Conservation (phyloP, 2,888 invertebrate species). For the Papilio demoleus region DNA sequence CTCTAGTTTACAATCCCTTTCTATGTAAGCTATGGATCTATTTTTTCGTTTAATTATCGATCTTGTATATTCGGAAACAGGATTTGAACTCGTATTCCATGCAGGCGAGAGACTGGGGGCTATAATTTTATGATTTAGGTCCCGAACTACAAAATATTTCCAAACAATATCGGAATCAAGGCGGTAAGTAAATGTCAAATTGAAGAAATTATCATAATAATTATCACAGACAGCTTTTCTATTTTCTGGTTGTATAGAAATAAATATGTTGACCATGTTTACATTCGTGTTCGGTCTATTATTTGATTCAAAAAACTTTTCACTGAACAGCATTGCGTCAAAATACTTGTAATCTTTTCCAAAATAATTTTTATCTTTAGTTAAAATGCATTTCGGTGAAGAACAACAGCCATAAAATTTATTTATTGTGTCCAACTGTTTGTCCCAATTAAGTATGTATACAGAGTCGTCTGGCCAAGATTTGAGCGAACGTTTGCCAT, state of each 20-base stretch:
- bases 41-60: slow-evolving; percentile 54
- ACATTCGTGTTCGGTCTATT: slow-evolving; percentile 49
- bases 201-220: slow-evolving; percentile 61
- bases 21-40: slow-evolving; percentile 64
- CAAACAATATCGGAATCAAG: slow-evolving; percentile 64
- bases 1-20: slow-evolving; percentile 56
- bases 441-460: slow-evolving; percentile 34
- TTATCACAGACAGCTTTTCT: slow-evolving; percentile 58
- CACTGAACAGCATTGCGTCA: slow-evolving; percentile 58
- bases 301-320: slow-evolving; percentile 45
- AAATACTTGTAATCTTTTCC: slow-evolving; percentile 50
- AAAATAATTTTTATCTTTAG: slow-evolving; percentile 51
- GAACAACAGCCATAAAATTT: slow-evolving; percentile 48
- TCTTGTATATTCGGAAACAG: slow-evolving; percentile 49
- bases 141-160: slow-evolving; percentile 59
- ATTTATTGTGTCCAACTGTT: slow-evolving; percentile 39
- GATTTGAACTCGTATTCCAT: slow-evolving; percentile 49
- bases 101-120: slow-evolving; percentile 54
- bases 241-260: slow-evolving; percentile 55
- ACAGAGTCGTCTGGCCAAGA: not conserved
- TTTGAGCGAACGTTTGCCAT: slow-evolving; percentile 23
- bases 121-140: slow-evolving; percentile 52
- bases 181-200: slow-evolving; percentile 66
- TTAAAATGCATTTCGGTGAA: slow-evolving; percentile 54
- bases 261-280: slow-evolving; percentile 55